A percentile compares a stretch with the other conserved stretches of the same genome.
Conservation (phyloP, 1,140 invertebrate species). For the Tribolium castaneum region DNA sequence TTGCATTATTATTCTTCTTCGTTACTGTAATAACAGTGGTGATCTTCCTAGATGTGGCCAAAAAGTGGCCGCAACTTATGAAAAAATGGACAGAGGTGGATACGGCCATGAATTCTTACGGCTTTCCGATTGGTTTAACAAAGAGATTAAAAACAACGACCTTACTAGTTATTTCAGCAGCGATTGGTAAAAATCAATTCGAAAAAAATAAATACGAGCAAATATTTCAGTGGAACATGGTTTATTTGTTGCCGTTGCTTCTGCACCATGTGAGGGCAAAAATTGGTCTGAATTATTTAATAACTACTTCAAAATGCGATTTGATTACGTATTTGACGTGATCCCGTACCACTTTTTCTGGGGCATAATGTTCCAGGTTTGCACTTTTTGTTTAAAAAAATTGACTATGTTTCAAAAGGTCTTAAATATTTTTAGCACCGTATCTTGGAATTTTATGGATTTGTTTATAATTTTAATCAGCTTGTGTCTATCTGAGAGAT, state of each 20-base stretch:
- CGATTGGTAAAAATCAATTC: constrained; percentile 26
- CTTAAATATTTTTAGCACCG: constrained; percentile 21
- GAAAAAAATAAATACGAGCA: background rate
- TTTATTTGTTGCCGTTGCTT: background rate
- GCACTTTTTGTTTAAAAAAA: background rate
- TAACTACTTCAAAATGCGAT: background rate
- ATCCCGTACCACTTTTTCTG: constrained; percentile 18
- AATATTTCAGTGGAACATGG: constrained; percentile 8
- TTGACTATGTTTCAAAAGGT: background rate
- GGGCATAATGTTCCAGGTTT: constrained; percentile 7
- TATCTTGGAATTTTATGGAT: constrained; percentile 41
- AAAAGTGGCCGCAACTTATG: constrained; percentile 47
- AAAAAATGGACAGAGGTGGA: constrained; percentile 49
- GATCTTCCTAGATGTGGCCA: constrained; percentile 41
- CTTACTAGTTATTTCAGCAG: background rate
- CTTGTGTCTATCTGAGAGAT: constrained; percentile 15
- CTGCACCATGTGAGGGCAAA: background rate
- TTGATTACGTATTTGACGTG: constrained; percentile 10
- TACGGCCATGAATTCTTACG: constrained; percentile 43
- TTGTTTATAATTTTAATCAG: constrained; percentile 41
- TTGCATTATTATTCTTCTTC: background rate
- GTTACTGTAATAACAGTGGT: background rate
- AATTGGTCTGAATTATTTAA: background rate
- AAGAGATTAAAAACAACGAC: background rate
- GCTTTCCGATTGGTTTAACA: constrained; percentile 43